These are phyloP conservation scores for Micrasema minimum DNA, from an alignment of 1,140 invertebrate genomes.

Conservation along the genomic window DNA sequence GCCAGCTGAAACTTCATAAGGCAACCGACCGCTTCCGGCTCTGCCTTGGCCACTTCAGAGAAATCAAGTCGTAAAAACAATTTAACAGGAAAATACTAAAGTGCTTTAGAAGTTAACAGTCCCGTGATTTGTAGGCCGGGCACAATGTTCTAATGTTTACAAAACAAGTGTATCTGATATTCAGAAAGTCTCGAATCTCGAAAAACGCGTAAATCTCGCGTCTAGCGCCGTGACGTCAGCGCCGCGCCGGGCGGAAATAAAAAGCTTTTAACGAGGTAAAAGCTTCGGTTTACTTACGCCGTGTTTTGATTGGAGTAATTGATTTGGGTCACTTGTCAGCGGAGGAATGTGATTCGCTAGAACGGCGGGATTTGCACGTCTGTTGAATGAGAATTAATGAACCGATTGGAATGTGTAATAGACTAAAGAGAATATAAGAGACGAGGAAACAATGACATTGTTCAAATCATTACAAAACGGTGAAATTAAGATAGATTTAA, in stretches of 20 bases:
- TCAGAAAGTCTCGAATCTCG: constrained; percentile 22
- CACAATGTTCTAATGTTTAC: constrained; percentile 29
- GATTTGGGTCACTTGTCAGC: constrained; percentile 33
- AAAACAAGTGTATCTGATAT: constrained; percentile 22
- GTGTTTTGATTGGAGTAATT: constrained; percentile 34
- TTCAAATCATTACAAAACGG: too few relatives aligned
- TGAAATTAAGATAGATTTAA: too few relatives aligned
- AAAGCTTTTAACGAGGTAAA: constrained; percentile 36
- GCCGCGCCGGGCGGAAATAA: constrained; percentile 19
- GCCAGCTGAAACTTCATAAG: background rate
- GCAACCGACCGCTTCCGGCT: constrained; percentile 17
- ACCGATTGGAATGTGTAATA: constrained; percentile 15
- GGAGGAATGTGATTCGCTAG: constrained; percentile 17
- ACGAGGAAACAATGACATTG: too few relatives aligned
- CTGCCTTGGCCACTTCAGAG: constrained; percentile 14
- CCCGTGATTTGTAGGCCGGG: constrained; percentile 23
- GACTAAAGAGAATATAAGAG: too few relatives aligned
- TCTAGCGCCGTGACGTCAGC: constrained; percentile 20
- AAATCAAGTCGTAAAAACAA: constrained; percentile 31
- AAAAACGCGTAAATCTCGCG: constrained; percentile 23
- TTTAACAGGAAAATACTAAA: constrained; percentile 27
- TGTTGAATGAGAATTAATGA: constrained; percentile 20
- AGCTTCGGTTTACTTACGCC: constrained; percentile 24
- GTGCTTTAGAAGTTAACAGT: constrained; percentile 18
- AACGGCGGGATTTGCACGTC: constrained; percentile 8